phyloP scores from a whole-genome alignment of 2,113 vertebrate genomes.

The Oryzias curvinotus region DNA sequence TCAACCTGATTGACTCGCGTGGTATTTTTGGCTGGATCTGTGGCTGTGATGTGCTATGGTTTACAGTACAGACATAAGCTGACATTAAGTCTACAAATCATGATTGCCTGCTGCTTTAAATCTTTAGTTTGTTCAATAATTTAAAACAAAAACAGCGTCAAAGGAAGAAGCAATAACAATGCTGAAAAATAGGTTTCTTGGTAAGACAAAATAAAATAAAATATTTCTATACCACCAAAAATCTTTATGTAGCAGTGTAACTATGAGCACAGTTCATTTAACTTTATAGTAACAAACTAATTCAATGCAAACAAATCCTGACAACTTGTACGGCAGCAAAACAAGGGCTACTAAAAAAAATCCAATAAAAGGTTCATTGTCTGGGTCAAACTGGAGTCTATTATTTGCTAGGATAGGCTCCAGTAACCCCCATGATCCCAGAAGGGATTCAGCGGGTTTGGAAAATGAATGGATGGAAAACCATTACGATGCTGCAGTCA shows the following conservation, averaged over 20 bases:
- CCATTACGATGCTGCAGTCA: too few species aligned
- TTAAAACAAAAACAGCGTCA: slow-evolving; percentile 45
- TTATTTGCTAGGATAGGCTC: too few species aligned
- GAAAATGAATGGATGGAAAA: too few species aligned
- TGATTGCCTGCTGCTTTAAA: slow-evolving; percentile 13
- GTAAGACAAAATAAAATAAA: background rate
- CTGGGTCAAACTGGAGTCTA: too few species aligned
- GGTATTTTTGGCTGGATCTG: slow-evolving; percentile 51
- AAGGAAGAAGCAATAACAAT: background rate
- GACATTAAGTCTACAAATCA: slow-evolving; percentile 13
- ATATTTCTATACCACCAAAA: slow-evolving; percentile 9
- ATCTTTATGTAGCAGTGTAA: background rate
- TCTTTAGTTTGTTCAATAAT: slow-evolving; percentile 1
- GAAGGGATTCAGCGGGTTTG: too few species aligned
- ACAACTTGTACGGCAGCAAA: slow-evolving; percentile 37
- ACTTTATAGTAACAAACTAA: slow-evolving; percentile 24
- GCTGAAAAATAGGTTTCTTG: slow-evolving; percentile 3
- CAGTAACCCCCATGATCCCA: too few species aligned
- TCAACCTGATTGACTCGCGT: slow-evolving; percentile 24
- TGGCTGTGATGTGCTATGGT: background rate
- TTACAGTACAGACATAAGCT: slow-evolving; percentile 18
- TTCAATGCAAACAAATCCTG: slow-evolving; percentile 17
- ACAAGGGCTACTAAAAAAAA: slow-evolving; percentile 30
- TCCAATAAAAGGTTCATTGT: too few species aligned
- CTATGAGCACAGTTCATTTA: background rate